Percentiles rank a stretch among this genome's conserved stretches.
phyloP scores from a whole-genome alignment of 2,113 vertebrate genomes.

The Patagioenas fasciata region DNA sequence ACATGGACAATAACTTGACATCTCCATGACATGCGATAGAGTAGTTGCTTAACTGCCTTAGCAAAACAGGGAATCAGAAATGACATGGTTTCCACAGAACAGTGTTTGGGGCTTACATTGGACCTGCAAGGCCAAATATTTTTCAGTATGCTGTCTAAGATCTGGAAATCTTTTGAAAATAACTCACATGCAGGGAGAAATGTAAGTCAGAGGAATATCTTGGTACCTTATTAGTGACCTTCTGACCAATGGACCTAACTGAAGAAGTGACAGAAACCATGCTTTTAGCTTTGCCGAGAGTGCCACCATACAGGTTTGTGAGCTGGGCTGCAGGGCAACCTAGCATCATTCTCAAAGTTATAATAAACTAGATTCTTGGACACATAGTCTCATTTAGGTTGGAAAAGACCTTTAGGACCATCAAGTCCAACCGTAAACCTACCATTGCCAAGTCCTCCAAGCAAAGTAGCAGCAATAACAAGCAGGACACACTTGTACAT shows the following conservation, averaged over 20 bases:
- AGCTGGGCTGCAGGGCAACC: background rate
- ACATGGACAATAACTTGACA: background rate
- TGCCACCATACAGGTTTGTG: background rate
- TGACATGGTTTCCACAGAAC: background rate
- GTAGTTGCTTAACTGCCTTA: background rate
- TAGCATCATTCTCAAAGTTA: background rate
- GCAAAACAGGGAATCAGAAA: background rate
- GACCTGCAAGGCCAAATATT: background rate
- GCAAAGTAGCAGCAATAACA: background rate
- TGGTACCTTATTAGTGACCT: background rate
- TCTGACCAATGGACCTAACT: background rate
- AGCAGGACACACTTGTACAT: background rate
- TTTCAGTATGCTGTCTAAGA: background rate
- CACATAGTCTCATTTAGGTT: no score
- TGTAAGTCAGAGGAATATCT: background rate
- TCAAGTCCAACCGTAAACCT: no score
- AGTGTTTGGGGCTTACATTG: background rate
- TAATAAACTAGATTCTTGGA: background rate
- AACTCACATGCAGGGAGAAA: background rate
- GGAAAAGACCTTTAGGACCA: no score
- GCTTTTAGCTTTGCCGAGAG: background rate
- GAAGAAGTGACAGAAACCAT: background rate
- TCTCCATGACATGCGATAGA: background rate
- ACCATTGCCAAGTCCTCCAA: background rate
- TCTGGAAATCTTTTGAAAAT: background rate